Percentiles rank a stretch among this genome's conserved stretches.
Conservation (phyloP, 2,797 vertebrate species). For the Squalus acanthias region DNA sequence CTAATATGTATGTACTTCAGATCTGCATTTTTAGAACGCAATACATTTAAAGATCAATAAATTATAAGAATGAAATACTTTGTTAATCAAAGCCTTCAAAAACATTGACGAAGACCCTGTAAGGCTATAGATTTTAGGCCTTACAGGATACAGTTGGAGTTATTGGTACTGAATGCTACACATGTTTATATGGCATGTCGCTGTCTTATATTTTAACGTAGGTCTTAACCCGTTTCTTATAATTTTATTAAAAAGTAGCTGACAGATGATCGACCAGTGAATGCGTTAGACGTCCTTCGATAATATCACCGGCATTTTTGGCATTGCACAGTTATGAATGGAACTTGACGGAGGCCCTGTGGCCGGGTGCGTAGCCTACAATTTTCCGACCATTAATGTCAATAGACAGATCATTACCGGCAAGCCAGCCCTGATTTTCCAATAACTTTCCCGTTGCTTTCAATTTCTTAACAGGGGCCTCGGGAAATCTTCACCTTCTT, state of each 20-base stretch:
- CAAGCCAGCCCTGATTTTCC: neutral
- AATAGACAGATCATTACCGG: too few relatives aligned
- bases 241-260: neutral
- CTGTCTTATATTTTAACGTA: neutral
- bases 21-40: neutral
- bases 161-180: neutral
- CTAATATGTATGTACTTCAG: neutral
- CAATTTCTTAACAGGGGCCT: too few relatives aligned
- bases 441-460: too few relatives aligned
- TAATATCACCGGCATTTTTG: neutral
- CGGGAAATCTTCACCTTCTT: neutral
- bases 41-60: neutral
- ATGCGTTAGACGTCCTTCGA: neutral
- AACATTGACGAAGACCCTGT: neutral
- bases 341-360: neutral
- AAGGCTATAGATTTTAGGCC: neutral
- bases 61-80: neutral
- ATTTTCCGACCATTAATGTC: too few relatives aligned
- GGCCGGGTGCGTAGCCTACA: neutral
- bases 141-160: neutral
- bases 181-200: neutral
- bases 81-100: neutral
- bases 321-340: neutral
- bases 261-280: neutral
- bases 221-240: neutral